phyloP scores from a whole-genome alignment of 1,140 invertebrate genomes.

The Drosophila sucinea region DNA sequence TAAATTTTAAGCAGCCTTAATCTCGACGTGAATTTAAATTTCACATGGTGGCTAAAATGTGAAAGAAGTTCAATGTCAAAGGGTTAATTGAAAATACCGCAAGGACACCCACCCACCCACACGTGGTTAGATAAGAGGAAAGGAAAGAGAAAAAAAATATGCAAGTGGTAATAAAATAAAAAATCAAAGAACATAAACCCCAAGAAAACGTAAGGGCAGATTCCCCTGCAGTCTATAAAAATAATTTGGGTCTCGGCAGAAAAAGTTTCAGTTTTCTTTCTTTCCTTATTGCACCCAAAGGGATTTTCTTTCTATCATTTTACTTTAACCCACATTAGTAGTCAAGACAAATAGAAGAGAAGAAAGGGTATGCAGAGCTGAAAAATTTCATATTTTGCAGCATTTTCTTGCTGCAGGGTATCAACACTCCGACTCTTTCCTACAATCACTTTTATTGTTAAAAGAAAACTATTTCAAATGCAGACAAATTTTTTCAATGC shows the following conservation, averaged over 20 bases:
- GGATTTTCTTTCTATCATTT: conserved; percentile 36
- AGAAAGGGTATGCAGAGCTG: neutral
- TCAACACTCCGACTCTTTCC: neutral
- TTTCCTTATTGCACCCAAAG: conserved; percentile 58
- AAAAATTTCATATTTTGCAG: neutral
- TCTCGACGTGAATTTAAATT: conserved; percentile 39
- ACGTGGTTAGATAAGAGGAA: neutral
- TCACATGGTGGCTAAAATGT: conserved; percentile 23
- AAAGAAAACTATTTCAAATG: conserved; percentile 62
- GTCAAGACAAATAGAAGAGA: neutral
- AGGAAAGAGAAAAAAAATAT: neutral
- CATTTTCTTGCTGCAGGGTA: neutral
- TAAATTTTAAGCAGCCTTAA: conserved; percentile 62
- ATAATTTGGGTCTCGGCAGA: conserved; percentile 46
- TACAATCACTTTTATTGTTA: neutral
- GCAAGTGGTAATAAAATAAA: conserved; percentile 25
- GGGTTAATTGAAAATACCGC: conserved; percentile 60
- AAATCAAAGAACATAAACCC: conserved; percentile 64
- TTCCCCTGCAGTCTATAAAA: conserved; percentile 60
- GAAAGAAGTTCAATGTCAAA: conserved; percentile 73
- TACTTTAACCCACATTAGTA: neutral
- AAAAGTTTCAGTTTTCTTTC: conserved; percentile 43
- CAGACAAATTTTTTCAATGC: conserved; percentile 65
- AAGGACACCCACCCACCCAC: neutral
- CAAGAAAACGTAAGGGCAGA: conserved; percentile 7